These are phyloP conservation scores for Orthonychiurus folsomi DNA, from an alignment of 2,888 invertebrate genomes.

Conservation along the genomic window DNA sequence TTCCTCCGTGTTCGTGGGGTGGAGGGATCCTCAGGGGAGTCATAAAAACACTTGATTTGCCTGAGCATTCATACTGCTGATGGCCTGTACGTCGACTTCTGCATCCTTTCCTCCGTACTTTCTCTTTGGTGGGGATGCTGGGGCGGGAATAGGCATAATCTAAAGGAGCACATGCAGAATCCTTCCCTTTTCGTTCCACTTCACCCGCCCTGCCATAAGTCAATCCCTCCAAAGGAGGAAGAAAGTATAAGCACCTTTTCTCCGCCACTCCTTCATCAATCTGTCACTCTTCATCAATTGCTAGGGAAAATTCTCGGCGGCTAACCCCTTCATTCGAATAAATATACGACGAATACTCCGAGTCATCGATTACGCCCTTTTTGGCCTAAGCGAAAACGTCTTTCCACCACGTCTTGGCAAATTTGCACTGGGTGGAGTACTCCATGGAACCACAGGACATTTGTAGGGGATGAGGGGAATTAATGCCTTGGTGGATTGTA, in stretches of 20 bases:
- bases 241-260: constrained; percentile 4
- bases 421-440: no score
- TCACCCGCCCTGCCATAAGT: constrained; percentile 6
- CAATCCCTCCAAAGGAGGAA: constrained; percentile 3
- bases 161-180: constrained; percentile 4
- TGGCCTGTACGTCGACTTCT: neutral
- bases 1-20: no score
- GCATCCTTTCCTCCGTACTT: constrained; percentile 2
- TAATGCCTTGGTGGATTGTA: no score
- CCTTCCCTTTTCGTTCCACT: neutral
- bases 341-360: no score
- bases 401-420: no score
- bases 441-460: no score
- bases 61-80: constrained; percentile 31
- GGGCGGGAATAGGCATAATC: neutral
- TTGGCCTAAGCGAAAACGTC: neutral
- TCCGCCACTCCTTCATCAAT: constrained; percentile 23
- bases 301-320: no score
- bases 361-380: neutral
- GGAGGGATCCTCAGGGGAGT: constrained; percentile 33
- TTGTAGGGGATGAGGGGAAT: no score
- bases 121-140: neutral
- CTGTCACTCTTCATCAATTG: constrained; percentile 31
- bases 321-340: no score
- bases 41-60: constrained; percentile 41